phyloP scores from a whole-genome alignment of 2,797 vertebrate genomes.

The Anguilla anguilla region DNA sequence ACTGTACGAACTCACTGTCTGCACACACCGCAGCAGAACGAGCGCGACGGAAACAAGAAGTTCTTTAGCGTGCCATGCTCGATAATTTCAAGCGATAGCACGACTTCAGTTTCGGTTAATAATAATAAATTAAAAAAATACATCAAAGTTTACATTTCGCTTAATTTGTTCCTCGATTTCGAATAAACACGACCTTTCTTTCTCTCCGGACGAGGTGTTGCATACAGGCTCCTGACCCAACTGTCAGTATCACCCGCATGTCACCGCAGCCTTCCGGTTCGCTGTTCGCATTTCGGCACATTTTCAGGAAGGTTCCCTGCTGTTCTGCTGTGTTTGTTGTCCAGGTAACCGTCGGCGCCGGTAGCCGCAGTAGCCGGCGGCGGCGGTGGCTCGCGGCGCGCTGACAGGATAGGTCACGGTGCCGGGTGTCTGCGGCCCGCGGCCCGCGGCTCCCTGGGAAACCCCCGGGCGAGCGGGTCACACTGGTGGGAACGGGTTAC shows the following conservation, averaged over 20 bases:
- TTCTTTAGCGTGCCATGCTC: background rate
- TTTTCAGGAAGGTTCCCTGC: background rate
- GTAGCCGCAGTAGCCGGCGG: background rate
- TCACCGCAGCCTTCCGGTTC: background rate
- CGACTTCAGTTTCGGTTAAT: background rate
- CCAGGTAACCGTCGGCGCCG: background rate
- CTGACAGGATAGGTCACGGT: background rate
- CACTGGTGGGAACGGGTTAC: background rate
- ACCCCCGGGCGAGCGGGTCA: background rate
- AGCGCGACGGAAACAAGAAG: background rate
- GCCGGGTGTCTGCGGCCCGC: background rate
- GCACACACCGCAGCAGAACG: background rate
- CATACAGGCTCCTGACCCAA: background rate
- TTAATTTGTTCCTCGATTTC: background rate
- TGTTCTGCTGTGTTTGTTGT: background rate
- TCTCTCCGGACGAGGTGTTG: background rate
- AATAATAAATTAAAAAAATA: background rate
- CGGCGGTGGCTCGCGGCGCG: background rate
- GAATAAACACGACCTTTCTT: too few species aligned
- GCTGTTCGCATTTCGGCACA: background rate
- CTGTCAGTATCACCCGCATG: too few species aligned
- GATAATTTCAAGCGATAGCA: background rate
- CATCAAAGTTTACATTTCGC: background rate
- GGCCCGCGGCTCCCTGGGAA: constrained; percentile 6
- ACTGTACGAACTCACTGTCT: background rate